A percentile compares a stretch with the other conserved stretches of the same genome.
Evolutionary conservation across 1,140 invertebrate species (phyloP).

Genomic region (Drosophila asahinai): DNA sequence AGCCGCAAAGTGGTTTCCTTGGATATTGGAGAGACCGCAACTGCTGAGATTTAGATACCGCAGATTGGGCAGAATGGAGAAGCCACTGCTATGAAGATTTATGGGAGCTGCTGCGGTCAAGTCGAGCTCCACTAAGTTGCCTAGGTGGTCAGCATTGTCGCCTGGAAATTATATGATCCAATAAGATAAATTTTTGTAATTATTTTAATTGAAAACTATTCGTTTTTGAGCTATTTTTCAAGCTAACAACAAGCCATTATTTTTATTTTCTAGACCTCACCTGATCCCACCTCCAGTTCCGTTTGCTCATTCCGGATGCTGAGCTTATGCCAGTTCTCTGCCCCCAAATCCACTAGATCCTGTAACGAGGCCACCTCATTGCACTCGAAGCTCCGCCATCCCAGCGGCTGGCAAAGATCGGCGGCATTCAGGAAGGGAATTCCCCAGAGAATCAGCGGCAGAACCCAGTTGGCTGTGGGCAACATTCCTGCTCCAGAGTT

Average conservation of each 20-base stretch:
- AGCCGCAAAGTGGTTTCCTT: conserved; percentile 47
- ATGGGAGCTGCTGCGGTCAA: conserved; percentile 50
- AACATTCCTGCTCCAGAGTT: conserved; percentile 59
- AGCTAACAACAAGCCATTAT: too few relatives aligned
- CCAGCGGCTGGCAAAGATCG: conserved; percentile 50
- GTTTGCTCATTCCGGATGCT: conserved; percentile 49
- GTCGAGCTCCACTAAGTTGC: conserved; percentile 39
- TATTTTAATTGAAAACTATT: background rate
- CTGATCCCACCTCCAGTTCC: conserved; percentile 36
- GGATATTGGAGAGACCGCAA: conserved; percentile 42
- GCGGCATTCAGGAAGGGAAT: conserved; percentile 9
- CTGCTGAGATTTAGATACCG: conserved; percentile 63
- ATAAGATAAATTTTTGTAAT: background rate
- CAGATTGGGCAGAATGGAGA: conserved; percentile 56
- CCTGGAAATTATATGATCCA: conserved; percentile 6
- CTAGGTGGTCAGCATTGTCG: conserved; percentile 16
- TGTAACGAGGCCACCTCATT: conserved; percentile 55
- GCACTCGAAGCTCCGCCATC: conserved; percentile 59
- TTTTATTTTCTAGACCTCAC: background rate
- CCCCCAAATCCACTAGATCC: conserved; percentile 34
- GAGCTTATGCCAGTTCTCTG: conserved; percentile 47
- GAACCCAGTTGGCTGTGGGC: conserved; percentile 26
- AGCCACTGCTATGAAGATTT: conserved; percentile 46
- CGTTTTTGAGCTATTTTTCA: background rate
- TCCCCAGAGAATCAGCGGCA: conserved; percentile 28